Conservation (phyloP, 2,888 invertebrate genomes). For the Xanthorhoe designata region DNA sequence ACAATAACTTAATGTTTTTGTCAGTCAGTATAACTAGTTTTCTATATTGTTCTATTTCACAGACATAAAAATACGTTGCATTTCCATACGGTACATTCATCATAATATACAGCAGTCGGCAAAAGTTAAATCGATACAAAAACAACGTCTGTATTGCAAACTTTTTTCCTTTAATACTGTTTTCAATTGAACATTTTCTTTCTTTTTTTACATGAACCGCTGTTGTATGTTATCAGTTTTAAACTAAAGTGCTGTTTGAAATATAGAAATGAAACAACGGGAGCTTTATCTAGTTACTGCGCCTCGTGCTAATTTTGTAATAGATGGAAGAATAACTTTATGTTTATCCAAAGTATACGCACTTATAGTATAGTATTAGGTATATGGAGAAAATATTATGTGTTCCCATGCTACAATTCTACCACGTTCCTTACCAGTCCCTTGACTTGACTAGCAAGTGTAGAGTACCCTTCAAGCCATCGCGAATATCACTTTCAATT, state of each 20-base stretch:
- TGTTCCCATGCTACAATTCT: constrained; percentile 1
- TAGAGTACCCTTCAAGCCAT: constrained; percentile 17
- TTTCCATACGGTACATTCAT: constrained; percentile 5
- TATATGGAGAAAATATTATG: too few species aligned
- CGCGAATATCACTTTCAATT: constrained; percentile 28
- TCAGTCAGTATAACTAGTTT: background rate
- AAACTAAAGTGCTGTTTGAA: constrained; percentile 4
- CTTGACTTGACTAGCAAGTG: constrained; percentile 7
- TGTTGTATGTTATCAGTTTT: constrained; percentile 3
- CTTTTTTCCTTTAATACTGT: constrained; percentile 29
- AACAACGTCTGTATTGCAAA: constrained; percentile 24
- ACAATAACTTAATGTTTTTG: too few species aligned
- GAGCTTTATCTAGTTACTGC: background rate
- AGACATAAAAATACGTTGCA: background rate
- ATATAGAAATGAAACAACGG: background rate
- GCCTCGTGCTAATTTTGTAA: background rate
- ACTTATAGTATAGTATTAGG: too few species aligned
- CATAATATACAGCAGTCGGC: constrained; percentile 3
- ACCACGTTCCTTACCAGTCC: constrained; percentile 1
- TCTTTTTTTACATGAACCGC: constrained; percentile 18
- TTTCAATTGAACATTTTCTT: constrained; percentile 28
- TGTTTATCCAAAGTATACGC: too few species aligned
- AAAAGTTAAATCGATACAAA: constrained; percentile 19
- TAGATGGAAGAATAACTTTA: too few species aligned
- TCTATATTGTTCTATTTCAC: background rate